Conservation (phyloP, 2,797 vertebrate genomes). For the Crenichthys baileyi region DNA sequence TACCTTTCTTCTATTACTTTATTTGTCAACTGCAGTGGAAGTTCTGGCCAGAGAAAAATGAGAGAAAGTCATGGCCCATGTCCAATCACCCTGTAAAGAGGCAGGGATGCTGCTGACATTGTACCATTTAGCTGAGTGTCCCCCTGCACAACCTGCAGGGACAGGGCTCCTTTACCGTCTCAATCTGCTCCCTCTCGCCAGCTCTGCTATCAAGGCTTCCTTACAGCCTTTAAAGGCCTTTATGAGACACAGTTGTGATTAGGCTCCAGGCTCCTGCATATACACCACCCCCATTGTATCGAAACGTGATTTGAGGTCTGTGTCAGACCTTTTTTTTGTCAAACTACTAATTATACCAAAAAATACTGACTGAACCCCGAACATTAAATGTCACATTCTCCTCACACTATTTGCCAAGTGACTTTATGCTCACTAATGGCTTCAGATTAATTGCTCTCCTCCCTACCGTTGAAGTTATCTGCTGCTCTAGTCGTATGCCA, state of each 20-base stretch:
- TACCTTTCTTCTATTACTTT: conserved; percentile 51
- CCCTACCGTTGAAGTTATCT: conserved; percentile 67
- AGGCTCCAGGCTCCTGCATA: conserved; percentile 53
- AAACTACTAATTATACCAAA: conserved; percentile 69
- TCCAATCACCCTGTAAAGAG: conserved; percentile 78
- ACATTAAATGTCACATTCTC: conserved; percentile 60
- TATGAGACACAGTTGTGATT: conserved; percentile 63
- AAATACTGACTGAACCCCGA: conserved; percentile 50
- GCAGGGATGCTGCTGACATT: conserved; percentile 62
- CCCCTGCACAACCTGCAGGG: conserved; percentile 54
- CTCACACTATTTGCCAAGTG: conserved; percentile 58
- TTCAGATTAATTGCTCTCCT: conserved; percentile 73
- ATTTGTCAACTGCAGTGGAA: conserved; percentile 62
- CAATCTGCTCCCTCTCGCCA: conserved; percentile 73
- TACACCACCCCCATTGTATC: conserved; percentile 17
- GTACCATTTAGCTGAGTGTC: conserved; percentile 69
- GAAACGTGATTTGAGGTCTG: conserved; percentile 49
- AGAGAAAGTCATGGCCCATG: conserved; percentile 74
- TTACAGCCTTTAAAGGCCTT: conserved; percentile 64
- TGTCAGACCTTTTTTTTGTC: conserved; percentile 49
- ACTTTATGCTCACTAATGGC: conserved; percentile 69
- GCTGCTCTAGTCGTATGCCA: conserved; percentile 73
- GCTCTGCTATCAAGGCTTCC: conserved; percentile 62
- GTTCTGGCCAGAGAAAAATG: conserved; percentile 68
- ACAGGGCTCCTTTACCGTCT: conserved; percentile 71